Conservation (phyloP, 2,888 invertebrate genomes). For the Luffia ferchaultella region DNA sequence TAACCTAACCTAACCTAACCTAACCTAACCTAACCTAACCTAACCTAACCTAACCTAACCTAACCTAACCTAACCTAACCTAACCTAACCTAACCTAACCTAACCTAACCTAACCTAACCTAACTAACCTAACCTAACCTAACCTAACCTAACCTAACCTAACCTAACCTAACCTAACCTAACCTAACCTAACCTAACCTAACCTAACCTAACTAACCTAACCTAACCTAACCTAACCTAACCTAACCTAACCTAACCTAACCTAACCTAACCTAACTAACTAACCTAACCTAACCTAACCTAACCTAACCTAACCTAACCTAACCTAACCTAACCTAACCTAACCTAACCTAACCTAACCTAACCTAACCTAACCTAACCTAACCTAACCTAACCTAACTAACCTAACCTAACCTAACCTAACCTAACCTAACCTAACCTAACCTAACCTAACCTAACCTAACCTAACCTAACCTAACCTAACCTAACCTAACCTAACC, state of each 20-base stretch:
- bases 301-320: slow-evolving; percentile 10
- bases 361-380: slow-evolving; percentile 7
- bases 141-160: slow-evolving; percentile 10
- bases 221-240: slow-evolving; percentile 10
- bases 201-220: slow-evolving; percentile 10
- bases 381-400: slow-evolving; percentile 8
- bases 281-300: slow-evolving; percentile 9
- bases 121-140: slow-evolving; percentile 9
- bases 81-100: slow-evolving; percentile 9
- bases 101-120: slow-evolving; percentile 9
- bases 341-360: slow-evolving; percentile 9
- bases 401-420: slow-evolving; percentile 7
- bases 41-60: slow-evolving; percentile 10
- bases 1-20: slow-evolving; percentile 7
- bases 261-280: slow-evolving; percentile 10
- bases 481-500: slow-evolving; percentile 11
- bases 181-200: slow-evolving; percentile 10
- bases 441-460: slow-evolving; percentile 8
- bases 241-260: slow-evolving; percentile 10
- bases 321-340: slow-evolving; percentile 10
- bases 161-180: slow-evolving; percentile 10
- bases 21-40: slow-evolving; percentile 10
- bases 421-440: slow-evolving; percentile 7
- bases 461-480: slow-evolving; percentile 10
- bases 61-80: slow-evolving; percentile 10